Evolutionary conservation across 2,888 invertebrate species (phyloP), one percentile per base, ranked within the genome.

Genomic region (Orthosia gothica): DNA sequence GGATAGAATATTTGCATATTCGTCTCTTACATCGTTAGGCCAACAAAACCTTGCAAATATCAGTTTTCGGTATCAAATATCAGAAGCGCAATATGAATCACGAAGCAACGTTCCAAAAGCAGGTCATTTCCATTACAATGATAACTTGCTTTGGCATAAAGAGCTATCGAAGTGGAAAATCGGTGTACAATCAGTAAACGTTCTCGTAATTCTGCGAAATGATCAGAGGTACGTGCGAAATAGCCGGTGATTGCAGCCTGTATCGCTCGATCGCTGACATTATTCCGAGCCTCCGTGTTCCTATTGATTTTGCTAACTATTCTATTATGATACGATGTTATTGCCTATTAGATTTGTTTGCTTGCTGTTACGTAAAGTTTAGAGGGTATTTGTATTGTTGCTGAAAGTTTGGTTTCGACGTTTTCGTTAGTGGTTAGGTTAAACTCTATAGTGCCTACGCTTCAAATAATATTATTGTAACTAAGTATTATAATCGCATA

Each of bases 261-360:
- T 49, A 52, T 66, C 50, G 63, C 26, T 55, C 16, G 26, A 76
- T 40, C 50, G 20, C 70, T 71, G 54, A 50, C 64, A 75, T 70
- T 79, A 68, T 65, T 32, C 26, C 40, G 45, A 74, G 15, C 63
- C 49, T 40, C 61, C 32, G 26, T 70, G 63, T 65, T 61, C 40
- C 61, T 65, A 82, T 83, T 83, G 54, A 83, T 80, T 80, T 82
- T 12, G 61, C 61, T 62, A 62, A 75, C 64, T 58, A 50, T 74
- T 73, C 23, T 54, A 32, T 62, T 55, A 12, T 49, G 26, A 70
- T 70, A 70, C 52, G 4, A 57, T 64, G 45, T 65, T 68, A 77
- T 63, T 66, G 63, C 26, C 18, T 69, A 57, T 61, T 64, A 52
- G 40, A 58, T 70, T 75, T 32, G 57, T 71, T 74, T 61, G 54